Evolutionary conservation across 2,888 invertebrate genomes (phyloP), one percentile per base, ranked within the genome.

Genomic region (Stratiomys singularior): DNA sequence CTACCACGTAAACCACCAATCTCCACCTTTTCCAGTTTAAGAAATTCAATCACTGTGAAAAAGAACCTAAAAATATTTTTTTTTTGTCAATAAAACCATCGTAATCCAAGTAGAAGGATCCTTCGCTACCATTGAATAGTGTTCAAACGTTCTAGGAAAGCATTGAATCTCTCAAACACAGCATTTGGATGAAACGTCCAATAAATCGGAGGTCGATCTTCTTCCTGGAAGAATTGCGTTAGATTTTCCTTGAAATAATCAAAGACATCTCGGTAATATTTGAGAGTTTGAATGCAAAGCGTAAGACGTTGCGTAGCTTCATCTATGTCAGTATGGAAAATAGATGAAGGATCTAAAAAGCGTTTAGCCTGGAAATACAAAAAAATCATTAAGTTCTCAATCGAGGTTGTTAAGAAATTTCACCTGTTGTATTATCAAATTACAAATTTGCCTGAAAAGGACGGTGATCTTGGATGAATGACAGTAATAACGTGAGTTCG

Each of bases 251-350:
- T 93, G 82, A 92, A 93, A 82, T 91, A 90, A 81, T 92, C 91
- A 83, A 93, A 94, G 1, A 92, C 89, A 58, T 86, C 87, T 66
- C 91, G 88, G 84, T 92, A 93, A 80, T 90, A 90, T 84, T 91
- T 92, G 0, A 93, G 83, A 76, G 91, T 91, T 81, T 90, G 89
- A 81, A 92, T 90, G n/a, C 92, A 92, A 3, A 90, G 83, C 80
- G 90, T 90, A 13, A 97, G 93, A 80, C 96, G 91, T 85, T 93
- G 94, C 85, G 95, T 92, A 0, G 96, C 95, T 88, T 98, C 98
- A 84, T 97, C 97, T 58, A 97, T 94, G 82, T 98, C 98, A 81
- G 96, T 96, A 85, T 97, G 97, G 85, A 98, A 98, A 79, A 98
- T 91, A 0, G 97, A 95, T 1, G 93, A 92, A 0, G 97, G 96